Base-by-base conservation (phyloP, 2,113 vertebrate genomes). In the Ptilonorhynchus violaceus region DNA sequence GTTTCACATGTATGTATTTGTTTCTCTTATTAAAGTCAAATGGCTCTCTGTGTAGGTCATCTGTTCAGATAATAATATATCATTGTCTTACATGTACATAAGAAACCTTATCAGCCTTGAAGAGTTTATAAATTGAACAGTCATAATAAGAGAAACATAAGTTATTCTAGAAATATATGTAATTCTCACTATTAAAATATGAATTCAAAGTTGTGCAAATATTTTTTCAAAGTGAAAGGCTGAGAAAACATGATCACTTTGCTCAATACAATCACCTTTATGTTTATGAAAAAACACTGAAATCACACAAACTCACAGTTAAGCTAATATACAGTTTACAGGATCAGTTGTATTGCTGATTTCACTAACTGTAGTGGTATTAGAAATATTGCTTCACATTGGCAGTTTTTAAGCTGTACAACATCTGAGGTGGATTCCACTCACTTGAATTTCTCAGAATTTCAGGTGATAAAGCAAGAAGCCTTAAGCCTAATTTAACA, bases 311-410 rank as follows among this genome's bases (percentile, higher is more conserved):
- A 18, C 0, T 31, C 20, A 68, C 9, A 83, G 69, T 35, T 60
- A 76, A 86, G 19, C 7, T 47, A 59, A 30, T 50, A 22, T 12
- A 11, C 22, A 20, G 4, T 44, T 87, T 52, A 49, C 14, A 30
- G 42, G 37, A 47, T 7, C 8, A 30, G 5, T 30, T 35, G 8
- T 69, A 85, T 78, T 68, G 0, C 6, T 76, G 3, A 11, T 47
- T 95, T 80, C 21, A 30, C 3, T 81, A 39, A 67, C 8, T 62
- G 2, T 7, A 76, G 15, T 23, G 10, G 1, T 42, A 70, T 67
- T 70, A 84, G 8, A 78, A 91, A 74, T 49, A 46, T 2, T 66
- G 22, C 4, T 50, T 70, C 1, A 0, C 0, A 8, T 12, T 0
- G 0, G 8, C 13, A 16, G 11, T 24, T 79, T 62, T 73, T 62